Evolutionary conservation across 2,888 invertebrate species (phyloP), one percentile per base, ranked within the genome.

Genomic region (Melanotus villosus): DNA sequence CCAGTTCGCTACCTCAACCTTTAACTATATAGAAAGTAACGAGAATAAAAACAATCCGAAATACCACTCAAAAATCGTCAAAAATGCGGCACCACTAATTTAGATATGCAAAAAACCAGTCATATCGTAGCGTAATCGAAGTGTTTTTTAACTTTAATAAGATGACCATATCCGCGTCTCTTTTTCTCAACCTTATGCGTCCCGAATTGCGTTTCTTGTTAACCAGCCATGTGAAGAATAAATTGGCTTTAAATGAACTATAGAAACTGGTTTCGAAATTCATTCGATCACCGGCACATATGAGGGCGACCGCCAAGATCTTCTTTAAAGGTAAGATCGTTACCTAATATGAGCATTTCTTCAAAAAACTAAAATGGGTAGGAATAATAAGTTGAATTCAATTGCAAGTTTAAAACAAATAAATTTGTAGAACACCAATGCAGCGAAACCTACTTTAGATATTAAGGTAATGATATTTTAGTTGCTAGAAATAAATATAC

Each of bases 261-360:
- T 52, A 63, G 63, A 63, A 63, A 63, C 63, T 63, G 63, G 63
- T 63, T 63, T 63, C 52, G 50, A 63, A 63, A 63, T 63, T 63
- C 43, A 63, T 38, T 63, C 38, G 36, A 63, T 52, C 63, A 52
- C 63, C 12, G 32, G 32, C 52, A 52, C 52, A 63, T 21, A 19
- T 34, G 50, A 50, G 50, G 36, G 62, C 36, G 36, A 47, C 32
- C 12, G 4, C 32, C 63, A 63, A 36, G 63, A 23, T 6, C 19
- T 14, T 14, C 21, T 41, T 18, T 6, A 1, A 34, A 63, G 63
- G 63, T 63, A 19, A n/a, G 36, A 34, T 21, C 45, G 16, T 6
- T 41, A 1, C 1, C 32, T 10, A 32, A 32, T 5, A 32, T 7
- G 5, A 34, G 4, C 12, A 12, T 34, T 3, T 12, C n/a, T n/a